Conservation (phyloP, 2,888 invertebrate genomes). For the Villa cingulata region DNA sequence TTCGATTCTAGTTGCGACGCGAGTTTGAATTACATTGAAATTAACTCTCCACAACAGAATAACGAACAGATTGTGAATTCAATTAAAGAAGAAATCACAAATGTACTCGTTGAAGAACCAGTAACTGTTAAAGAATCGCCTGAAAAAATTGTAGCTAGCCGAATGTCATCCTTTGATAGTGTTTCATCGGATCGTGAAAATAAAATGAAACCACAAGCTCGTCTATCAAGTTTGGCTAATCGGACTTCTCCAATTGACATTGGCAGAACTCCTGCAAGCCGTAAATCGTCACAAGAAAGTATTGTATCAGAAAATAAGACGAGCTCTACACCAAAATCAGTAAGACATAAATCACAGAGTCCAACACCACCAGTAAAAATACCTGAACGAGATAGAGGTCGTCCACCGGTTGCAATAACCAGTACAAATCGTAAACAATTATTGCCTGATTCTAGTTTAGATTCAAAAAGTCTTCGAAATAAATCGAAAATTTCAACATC, state of each 20-base stretch:
- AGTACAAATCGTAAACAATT: not conserved
- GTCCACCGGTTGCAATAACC: slow-evolving; percentile 7
- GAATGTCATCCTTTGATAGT: slow-evolving; percentile 12
- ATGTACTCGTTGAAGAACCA: not conserved
- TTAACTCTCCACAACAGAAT: slow-evolving; percentile 17
- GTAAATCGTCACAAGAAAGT: slow-evolving; percentile 9
- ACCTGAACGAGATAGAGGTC: slow-evolving; percentile 6
- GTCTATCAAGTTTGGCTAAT: not conserved
- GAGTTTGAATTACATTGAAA: slow-evolving; percentile 33
- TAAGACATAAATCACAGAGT: not conserved
- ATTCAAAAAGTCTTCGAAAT: not conserved
- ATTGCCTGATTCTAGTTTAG: slow-evolving; percentile 1
- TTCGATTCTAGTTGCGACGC: slow-evolving; percentile 36
- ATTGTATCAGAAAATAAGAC: slow-evolving; percentile 2
- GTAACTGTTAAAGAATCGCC: too few relatives aligned
- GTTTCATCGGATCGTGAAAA: slow-evolving; percentile 7
- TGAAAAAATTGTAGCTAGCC: slow-evolving; percentile 5
- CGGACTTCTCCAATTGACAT: not conserved
- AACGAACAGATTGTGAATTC: not conserved
- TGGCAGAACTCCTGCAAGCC: slow-evolving; percentile 1
- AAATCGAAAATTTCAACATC: not conserved
- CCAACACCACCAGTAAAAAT: not conserved
- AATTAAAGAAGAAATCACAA: not conserved
- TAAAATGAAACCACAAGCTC: not conserved
- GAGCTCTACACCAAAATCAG: not conserved